Evolutionary conservation across 2,113 vertebrate species (phyloP).

Genomic region (Lonchura striata): DNA sequence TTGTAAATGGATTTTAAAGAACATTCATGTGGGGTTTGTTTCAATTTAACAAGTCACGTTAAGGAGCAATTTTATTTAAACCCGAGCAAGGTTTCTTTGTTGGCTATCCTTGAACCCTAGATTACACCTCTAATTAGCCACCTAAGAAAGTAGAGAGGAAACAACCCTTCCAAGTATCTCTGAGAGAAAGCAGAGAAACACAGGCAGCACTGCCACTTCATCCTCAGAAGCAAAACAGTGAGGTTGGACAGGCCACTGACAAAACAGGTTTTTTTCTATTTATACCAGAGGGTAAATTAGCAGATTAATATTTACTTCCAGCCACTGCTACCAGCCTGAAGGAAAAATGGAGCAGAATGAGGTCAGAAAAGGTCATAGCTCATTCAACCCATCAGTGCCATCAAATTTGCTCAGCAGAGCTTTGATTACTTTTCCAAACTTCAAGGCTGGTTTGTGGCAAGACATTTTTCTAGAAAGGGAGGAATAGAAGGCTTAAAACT

Average conservation of each 20-base stretch:
- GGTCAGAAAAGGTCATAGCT: not conserved
- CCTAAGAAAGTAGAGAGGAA: not conserved
- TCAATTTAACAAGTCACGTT: not conserved
- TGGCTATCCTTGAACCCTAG: not conserved
- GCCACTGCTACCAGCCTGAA: not conserved
- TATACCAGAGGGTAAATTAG: conserved; percentile 24
- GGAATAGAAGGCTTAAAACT: conserved; percentile 16
- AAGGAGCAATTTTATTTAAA: conserved; percentile 20
- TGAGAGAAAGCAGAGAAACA: not conserved
- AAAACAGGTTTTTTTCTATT: not conserved
- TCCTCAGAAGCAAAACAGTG: not conserved
- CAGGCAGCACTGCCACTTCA: not conserved
- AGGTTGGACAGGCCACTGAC: not conserved
- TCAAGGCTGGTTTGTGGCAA: not conserved
- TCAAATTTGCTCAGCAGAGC: conserved; percentile 25
- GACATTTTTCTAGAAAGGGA: not conserved
- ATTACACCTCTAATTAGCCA: not conserved
- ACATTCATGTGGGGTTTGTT: not conserved
- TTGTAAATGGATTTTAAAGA: conserved; percentile 37
- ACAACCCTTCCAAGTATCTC: not conserved
- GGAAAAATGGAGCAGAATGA: conserved; percentile 28
- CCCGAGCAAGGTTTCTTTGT: not conserved
- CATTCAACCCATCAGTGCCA: not conserved
- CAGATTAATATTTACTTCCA: conserved; percentile 28
- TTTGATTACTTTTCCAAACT: conserved; percentile 27